phyloP scores from a whole-genome alignment of 2,113 vertebrate genomes.

The Hemibates koningsi region DNA sequence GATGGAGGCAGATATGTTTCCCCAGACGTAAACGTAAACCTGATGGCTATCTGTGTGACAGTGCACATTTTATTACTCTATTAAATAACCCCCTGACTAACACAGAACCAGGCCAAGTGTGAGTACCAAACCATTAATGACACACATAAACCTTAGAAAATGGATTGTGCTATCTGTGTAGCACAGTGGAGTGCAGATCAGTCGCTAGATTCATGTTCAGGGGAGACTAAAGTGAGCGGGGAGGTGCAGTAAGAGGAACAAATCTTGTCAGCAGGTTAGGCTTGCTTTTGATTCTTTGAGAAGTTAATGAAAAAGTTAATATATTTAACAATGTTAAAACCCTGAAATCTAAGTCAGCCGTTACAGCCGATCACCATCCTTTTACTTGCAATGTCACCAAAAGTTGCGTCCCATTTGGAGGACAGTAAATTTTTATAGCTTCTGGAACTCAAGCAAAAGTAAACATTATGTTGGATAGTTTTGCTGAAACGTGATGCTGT shows the following conservation, averaged over 20 bases:
- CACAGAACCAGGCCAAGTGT: conserved; percentile 41
- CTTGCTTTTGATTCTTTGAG: background rate
- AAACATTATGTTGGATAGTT: background rate
- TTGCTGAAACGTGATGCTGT: background rate
- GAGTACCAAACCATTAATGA: conserved; percentile 54
- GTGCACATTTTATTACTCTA: conserved; percentile 55
- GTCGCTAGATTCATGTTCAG: conserved; percentile 25
- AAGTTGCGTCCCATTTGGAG: background rate
- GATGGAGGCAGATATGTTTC: conserved; percentile 37
- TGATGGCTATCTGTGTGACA: conserved; percentile 57
- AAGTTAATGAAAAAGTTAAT: background rate
- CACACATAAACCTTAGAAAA: conserved; percentile 43
- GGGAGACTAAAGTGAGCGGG: background rate
- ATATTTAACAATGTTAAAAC: background rate
- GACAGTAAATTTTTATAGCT: background rate
- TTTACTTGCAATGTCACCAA: background rate
- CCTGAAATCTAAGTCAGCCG: background rate
- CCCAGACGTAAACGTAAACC: conserved; percentile 8
- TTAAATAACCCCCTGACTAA: conserved; percentile 61
- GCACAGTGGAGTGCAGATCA: conserved; percentile 1
- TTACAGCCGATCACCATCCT: background rate
- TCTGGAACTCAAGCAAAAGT: background rate
- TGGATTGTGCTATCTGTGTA: conserved; percentile 41
- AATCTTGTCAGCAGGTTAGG: background rate
- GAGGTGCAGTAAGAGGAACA: background rate